Evolutionary conservation across 2,888 invertebrate genomes (phyloP).

Genomic region (Axea sp.): DNA sequence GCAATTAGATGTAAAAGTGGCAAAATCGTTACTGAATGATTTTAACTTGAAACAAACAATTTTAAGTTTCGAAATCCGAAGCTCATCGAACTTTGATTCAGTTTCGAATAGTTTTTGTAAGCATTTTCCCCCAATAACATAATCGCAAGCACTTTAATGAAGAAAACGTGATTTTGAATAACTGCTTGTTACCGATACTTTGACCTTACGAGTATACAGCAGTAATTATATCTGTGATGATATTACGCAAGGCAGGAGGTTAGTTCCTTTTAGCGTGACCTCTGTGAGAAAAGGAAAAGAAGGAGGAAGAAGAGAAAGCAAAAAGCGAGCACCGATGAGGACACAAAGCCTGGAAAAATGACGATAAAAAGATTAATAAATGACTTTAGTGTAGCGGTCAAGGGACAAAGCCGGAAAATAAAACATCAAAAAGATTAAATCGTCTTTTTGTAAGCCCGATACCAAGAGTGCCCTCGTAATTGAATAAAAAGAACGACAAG

Average conservation of each 20-base stretch:
- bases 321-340: conserved; percentile 10
- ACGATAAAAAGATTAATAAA: conserved; percentile 31
- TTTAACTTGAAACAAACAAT: no score
- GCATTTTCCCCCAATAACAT: neutral
- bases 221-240: conserved; percentile 66
- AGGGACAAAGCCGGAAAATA: conserved; percentile 11
- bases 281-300: conserved; percentile 37
- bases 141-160: neutral
- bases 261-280: conserved; percentile 63
- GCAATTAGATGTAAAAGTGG: no score
- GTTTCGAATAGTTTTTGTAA: no score
- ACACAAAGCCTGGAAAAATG: conserved; percentile 10
- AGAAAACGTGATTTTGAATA: conserved; percentile 6
- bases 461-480: conserved; percentile 7
- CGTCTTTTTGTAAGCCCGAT: neutral
- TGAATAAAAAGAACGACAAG: conserved; percentile 6
- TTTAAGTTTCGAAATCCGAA: no score
- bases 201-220: conserved; percentile 30
- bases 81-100: no score
- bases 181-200: conserved; percentile 16
- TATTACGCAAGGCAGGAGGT: conserved; percentile 65
- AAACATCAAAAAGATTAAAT: conserved; percentile 17
- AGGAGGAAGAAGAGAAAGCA: neutral
- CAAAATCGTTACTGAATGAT: no score
- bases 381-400: conserved; percentile 5